Evolutionary conservation across 2,888 invertebrate genomes (phyloP), one percentile per base, ranked within the genome.

Genomic region (Philhelius pedissequus): DNA sequence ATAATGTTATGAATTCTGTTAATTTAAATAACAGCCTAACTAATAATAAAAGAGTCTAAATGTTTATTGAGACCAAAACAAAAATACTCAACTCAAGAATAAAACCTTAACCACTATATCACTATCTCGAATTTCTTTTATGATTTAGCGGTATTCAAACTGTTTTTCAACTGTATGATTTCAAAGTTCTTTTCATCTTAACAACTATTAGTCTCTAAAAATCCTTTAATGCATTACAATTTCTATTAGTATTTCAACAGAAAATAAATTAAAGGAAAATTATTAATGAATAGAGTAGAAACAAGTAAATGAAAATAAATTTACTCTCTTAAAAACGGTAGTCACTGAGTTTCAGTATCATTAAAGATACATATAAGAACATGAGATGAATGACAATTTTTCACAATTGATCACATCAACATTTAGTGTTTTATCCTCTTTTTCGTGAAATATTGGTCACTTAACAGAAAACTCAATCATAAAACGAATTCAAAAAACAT

Each of bases 1-100:
- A 92, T 69, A 87, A 87, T 82, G 58, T 86, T 74, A 84, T 80
- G 58, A 75, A 86, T 66, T 78, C 84, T 76, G 75, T 80, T 80
- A 84, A 84, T 70, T 75, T 86, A 30, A 87, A 86, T 38, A 87
- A 87, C 84, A 87, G 87, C 27, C 40, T 79, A 64, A 77, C 80
- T 66, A 86, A 82, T 58, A 86, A 73, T 56, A 86, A 86, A 70
- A 40, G 82, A 35, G 69, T 86, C 75, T 82, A 86, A 35, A 62
- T 68, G n/a, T 25, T 18, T n/a, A n/a, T 56, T 22, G 62, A 66
- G 30, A 35, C 7, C 7, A 13, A 25, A 25, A 40, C 5, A 7
- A 22, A 40, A 15, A 60, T n/a, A 32, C 11, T 45, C 27, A 18
- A 7, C 3, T 4, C 35, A 11, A 20, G 11, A 35, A 4, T 2